Evolutionary conservation across 2,797 vertebrate genomes (phyloP), one percentile per base, ranked within the genome.

Genomic region (Gila robusta): DNA sequence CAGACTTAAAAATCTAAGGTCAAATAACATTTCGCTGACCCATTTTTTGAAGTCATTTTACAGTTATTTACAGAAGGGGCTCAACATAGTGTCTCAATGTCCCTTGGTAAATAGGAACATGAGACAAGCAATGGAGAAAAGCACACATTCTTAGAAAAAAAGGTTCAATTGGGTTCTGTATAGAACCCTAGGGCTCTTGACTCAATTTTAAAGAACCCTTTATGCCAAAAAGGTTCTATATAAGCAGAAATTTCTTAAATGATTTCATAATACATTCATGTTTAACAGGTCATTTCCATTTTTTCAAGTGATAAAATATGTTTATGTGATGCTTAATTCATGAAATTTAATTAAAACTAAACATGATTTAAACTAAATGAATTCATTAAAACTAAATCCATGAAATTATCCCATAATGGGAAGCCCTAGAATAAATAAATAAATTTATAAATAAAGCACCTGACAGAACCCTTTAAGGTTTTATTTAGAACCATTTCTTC

Each of bases 1-100:
- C 62, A 56, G 69, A 79, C 79, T 89, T 88, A 87, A 90, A 91
- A 90, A 89, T 32, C n/a, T 76, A 84, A 82, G 90, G 89, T 91
- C 89, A 82, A 90, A 90, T 79, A 71, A 72, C 79, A 73, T 85
- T 84, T 86, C 49, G 79, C 83, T 89, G 79, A 59, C 85, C 85
- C 83, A 85, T 88, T 91, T 90, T 79, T 67, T 0, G 6, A 83
- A 80, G 81, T 69, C 26, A 81, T 89, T 86, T 70, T 71, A 81
- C 37, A 74, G 78, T 89, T 89, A 89, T 89, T 89, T 87, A 90
- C 81, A 67, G 66, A 76, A 59, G 17, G 21, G 28, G 69, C 79
- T 80, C 39, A 64, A 41, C 66, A 81, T 66, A 52, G 70, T 41
- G 9, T 76, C 78, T 35, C 16, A 10, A 11, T 74, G 26, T 64